A percentile compares a stretch with the other conserved stretches of the same genome.
These are phyloP conservation scores for Gnathochromis pfefferi DNA, from an alignment of 2,113 vertebrate genomes.

Conservation along the genomic window DNA sequence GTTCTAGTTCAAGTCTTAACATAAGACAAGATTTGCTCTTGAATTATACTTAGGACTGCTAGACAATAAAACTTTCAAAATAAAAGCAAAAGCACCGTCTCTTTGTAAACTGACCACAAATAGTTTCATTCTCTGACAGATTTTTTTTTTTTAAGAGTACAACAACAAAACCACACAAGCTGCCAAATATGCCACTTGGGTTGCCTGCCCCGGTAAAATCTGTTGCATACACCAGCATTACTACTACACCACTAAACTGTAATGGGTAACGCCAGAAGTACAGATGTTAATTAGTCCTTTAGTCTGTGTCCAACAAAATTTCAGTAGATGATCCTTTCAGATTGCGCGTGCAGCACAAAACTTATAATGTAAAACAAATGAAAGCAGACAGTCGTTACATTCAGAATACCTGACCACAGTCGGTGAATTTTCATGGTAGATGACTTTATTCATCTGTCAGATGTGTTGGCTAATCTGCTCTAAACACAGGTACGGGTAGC, in stretches of 20 bases:
- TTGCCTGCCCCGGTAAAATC: background rate
- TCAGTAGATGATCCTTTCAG: rapidly evolving
- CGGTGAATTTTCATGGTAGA: too few species aligned
- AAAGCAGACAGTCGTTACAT: background rate
- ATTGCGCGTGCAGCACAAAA: background rate
- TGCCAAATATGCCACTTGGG: rapidly evolving
- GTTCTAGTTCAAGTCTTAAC: background rate
- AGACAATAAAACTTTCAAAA: background rate
- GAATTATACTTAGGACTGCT: rapidly evolving
- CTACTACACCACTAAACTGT: background rate
- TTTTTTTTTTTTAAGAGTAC: too few species aligned
- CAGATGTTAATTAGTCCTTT: background rate
- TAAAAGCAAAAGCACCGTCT: background rate
- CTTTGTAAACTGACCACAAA: background rate
- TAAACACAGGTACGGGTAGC: rapidly evolving
- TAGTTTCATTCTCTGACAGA: rapidly evolving
- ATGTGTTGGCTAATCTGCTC: background rate
- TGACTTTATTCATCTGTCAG: too few species aligned
- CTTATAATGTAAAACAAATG: background rate
- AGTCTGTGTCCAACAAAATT: background rate
- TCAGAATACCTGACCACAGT: background rate
- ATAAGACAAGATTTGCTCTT: rapidly evolving
- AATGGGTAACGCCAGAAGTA: background rate
- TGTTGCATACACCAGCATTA: background rate
- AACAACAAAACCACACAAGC: background rate